Conservation (phyloP, 2,797 vertebrate species). For the Hypotaenidia philippensis region DNA sequence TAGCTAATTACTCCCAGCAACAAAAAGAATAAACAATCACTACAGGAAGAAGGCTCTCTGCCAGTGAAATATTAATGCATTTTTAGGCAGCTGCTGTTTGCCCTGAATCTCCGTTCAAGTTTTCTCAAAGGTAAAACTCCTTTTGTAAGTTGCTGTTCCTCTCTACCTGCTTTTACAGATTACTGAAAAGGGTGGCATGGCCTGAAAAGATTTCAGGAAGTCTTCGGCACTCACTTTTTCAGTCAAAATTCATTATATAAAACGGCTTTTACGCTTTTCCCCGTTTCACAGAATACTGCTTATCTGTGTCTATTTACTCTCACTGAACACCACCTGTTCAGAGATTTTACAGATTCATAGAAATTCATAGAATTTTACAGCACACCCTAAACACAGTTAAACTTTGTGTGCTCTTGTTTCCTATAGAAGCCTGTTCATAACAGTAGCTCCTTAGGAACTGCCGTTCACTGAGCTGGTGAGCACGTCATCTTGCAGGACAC, state of each 20-base stretch:
- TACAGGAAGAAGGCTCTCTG: slow-evolving; percentile 68
- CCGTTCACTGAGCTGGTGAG: neutral
- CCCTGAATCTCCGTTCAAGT: slow-evolving; percentile 19
- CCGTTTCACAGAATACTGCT: neutral
- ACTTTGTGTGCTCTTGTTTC: neutral
- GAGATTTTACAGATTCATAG: neutral
- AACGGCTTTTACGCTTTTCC: neutral
- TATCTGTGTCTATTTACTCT: neutral
- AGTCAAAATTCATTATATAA: neutral
- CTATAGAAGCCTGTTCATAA: neutral
- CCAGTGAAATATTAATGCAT: slow-evolving; percentile 75
- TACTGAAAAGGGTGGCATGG: neutral
- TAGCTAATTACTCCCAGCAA: slow-evolving; percentile 76
- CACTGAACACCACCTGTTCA: neutral
- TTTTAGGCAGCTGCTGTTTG: slow-evolving; percentile 56
- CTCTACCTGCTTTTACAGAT: neutral
- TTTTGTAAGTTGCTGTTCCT: neutral
- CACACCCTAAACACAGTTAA: neutral
- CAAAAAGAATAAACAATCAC: slow-evolving; percentile 73
- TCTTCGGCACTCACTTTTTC: neutral
- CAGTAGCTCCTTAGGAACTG: neutral
- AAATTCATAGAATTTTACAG: neutral
- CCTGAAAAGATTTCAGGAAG: neutral
- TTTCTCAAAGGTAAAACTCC: neutral
- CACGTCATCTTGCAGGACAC: neutral